These are phyloP conservation scores for Psammodynastes pulverulentus DNA, from an alignment of 2,113 vertebrate species.

Conservation along the genomic window DNA sequence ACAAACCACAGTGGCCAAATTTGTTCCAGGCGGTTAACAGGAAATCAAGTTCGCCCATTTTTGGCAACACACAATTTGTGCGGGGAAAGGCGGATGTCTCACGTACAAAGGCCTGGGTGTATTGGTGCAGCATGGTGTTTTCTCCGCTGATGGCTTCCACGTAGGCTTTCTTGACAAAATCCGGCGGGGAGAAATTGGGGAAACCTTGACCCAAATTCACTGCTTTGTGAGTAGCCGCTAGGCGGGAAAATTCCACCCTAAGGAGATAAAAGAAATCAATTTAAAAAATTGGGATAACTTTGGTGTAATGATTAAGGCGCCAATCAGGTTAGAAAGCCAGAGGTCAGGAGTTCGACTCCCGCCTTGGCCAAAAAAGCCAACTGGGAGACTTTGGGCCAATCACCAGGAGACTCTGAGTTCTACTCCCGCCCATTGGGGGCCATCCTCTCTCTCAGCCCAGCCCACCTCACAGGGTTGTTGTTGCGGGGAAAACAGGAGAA, in stretches of 20 bases:
- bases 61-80: not conserved
- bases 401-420: too few relatives aligned
- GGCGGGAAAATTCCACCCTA: constrained; percentile 84
- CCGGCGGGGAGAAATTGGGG: constrained; percentile 86
- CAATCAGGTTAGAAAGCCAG: not conserved
- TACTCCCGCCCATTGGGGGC: too few relatives aligned
- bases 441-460: too few relatives aligned
- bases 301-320: not conserved
- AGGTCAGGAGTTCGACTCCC: not conserved
- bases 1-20: not conserved
- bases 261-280: not conserved
- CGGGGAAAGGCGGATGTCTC: not conserved
- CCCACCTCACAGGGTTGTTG: too few relatives aligned
- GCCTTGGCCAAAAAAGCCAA: not conserved
- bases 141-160: constrained; percentile 64
- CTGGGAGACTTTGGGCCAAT: too few relatives aligned
- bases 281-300: not conserved
- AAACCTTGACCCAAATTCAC: constrained; percentile 96
- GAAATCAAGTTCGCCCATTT: not conserved
- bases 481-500: too few relatives aligned
- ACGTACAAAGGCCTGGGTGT: constrained; percentile 88
- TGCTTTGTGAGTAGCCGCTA: constrained; percentile 74
- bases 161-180: constrained; percentile 80
- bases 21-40: not conserved
- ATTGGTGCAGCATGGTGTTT: constrained; percentile 83